These are phyloP conservation scores for Tenebrosternarchus preto DNA, from an alignment of 2,113 vertebrate species.

Conservation along the genomic window DNA sequence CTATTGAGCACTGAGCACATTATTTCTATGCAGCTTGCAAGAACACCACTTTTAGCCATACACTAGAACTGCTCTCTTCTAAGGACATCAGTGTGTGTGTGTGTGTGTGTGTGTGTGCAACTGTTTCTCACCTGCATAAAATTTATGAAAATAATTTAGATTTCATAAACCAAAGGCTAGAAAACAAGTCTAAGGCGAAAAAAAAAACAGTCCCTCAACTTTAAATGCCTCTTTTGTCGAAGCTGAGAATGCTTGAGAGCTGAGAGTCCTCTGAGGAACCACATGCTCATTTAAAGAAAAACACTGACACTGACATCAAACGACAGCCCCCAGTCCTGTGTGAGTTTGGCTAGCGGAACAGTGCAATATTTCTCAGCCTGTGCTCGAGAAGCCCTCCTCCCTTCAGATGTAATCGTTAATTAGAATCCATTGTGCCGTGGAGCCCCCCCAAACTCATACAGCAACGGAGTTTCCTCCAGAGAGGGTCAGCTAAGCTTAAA, in stretches of 20 bases:
- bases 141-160: too few species aligned
- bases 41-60: too few species aligned
- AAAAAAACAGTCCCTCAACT: background rate
- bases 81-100: too few species aligned
- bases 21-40: too few species aligned
- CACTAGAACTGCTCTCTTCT: too few species aligned
- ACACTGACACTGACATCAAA: slow-evolving; percentile 5
- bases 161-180: background rate
- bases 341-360: background rate
- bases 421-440: slow-evolving; percentile 38
- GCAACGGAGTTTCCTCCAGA: slow-evolving; percentile 21
- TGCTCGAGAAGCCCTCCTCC: slow-evolving; percentile 23
- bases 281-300: background rate
- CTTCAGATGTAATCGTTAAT: slow-evolving; percentile 48
- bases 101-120: too few species aligned
- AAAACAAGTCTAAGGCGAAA: background rate
- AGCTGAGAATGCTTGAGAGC: background rate
- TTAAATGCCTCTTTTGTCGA: background rate
- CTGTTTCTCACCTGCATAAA: too few species aligned
- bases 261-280: background rate
- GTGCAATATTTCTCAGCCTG: slow-evolving; percentile 4
- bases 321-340: background rate
- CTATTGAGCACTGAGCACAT: too few species aligned
- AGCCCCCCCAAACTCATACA: slow-evolving; percentile 18
- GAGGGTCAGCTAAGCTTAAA: slow-evolving; percentile 16